Percentiles rank a stretch among this genome's conserved stretches.
Evolutionary conservation across 2,888 invertebrate genomes (phyloP).

Genomic region (Eubasilissa splendida): DNA sequence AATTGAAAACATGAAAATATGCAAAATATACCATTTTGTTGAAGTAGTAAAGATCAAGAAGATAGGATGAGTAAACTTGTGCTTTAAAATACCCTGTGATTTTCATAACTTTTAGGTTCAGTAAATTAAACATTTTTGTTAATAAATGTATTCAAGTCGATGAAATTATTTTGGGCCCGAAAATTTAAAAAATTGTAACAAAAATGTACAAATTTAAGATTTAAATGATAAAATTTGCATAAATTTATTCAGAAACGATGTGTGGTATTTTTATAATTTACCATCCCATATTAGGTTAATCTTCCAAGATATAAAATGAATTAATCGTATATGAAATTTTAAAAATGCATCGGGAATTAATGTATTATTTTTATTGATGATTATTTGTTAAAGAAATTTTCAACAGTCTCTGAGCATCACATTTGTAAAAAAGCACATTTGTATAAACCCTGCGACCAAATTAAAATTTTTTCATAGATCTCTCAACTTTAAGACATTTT

Average conservation of each 20-base stretch:
- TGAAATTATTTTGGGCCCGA: slow-evolving; percentile 25
- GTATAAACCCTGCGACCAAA: slow-evolving; percentile 30
- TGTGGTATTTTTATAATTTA: too few relatives aligned
- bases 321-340: too few relatives aligned
- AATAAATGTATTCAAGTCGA: slow-evolving; percentile 24
- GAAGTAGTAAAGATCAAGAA: slow-evolving; percentile 20
- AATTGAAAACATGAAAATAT: slow-evolving; percentile 15
- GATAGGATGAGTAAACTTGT: slow-evolving; percentile 11
- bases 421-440: slow-evolving; percentile 18
- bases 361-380: too few relatives aligned
- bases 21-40: slow-evolving; percentile 37
- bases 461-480: slow-evolving; percentile 15
- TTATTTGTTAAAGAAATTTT: neutral
- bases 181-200: neutral
- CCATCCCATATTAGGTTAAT: too few relatives aligned
- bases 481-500: neutral
- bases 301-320: too few relatives aligned
- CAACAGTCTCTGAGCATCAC: slow-evolving; percentile 28
- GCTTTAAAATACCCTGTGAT: slow-evolving; percentile 54
- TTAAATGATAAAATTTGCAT: too few relatives aligned
- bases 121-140: slow-evolving; percentile 10
- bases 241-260: too few relatives aligned
- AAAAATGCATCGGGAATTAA: too few relatives aligned
- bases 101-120: slow-evolving; percentile 45
- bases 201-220: too few relatives aligned